These are phyloP conservation scores for Branchinecta lindahli DNA, from an alignment of 1,140 invertebrate species.

Conservation along the genomic window DNA sequence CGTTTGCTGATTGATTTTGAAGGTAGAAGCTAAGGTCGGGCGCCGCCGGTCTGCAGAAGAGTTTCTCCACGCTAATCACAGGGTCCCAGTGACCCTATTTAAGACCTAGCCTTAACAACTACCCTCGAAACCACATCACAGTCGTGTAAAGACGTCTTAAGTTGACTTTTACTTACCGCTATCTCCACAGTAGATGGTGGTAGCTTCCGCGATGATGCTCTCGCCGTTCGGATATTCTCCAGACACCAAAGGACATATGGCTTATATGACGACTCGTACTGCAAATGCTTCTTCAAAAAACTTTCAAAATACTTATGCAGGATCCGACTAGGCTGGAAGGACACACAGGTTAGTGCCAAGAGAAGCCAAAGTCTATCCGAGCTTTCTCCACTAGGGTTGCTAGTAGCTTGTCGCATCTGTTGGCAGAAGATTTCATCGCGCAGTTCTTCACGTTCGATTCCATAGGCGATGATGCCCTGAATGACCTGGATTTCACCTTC, in stretches of 20 bases:
- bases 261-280: conserved; percentile 28
- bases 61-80: too few relatives aligned
- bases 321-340: conserved; percentile 78
- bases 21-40: too few relatives aligned
- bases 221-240: conserved; percentile 74
- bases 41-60: too few relatives aligned
- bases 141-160: neutral
- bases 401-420: conserved; percentile 43
- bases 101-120: too few relatives aligned
- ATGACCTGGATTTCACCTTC: conserved; percentile 66
- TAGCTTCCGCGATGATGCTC: conserved; percentile 58
- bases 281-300: conserved; percentile 55
- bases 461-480: conserved; percentile 66
- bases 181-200: conserved; percentile 86
- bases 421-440: conserved; percentile 78
- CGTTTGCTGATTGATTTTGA: too few relatives aligned
- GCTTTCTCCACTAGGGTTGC: conserved; percentile 64
- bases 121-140: too few relatives aligned
- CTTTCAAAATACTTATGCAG: conserved; percentile 64
- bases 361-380: conserved; percentile 72
- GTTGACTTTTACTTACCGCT: conserved; percentile 43
- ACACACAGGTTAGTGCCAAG: conserved; percentile 69
- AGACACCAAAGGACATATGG: conserved; percentile 79
- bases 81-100: too few relatives aligned
- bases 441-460: conserved; percentile 71